phyloP scores from a whole-genome alignment of 2,113 vertebrate genomes.

The Channa argus region DNA sequence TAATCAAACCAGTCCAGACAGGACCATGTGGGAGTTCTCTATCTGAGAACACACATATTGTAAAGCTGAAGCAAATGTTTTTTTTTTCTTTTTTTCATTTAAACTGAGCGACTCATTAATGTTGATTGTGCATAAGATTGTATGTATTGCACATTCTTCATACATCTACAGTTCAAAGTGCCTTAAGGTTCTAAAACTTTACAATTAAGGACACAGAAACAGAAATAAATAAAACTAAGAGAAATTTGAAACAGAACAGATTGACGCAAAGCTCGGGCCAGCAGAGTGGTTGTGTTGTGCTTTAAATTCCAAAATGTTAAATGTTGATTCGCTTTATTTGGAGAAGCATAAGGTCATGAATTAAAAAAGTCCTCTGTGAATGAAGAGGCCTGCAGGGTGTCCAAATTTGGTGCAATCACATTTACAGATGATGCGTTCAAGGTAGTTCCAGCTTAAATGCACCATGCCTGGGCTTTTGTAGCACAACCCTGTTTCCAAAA shows the following conservation, averaged over 20 bases:
- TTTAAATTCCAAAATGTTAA: not conserved
- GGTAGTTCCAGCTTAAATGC: not conserved
- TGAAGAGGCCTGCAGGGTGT: not conserved
- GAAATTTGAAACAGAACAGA: not conserved
- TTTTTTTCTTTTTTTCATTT: not conserved
- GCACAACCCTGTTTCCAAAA: too few species aligned
- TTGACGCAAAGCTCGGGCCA: not conserved
- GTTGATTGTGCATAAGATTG: conserved; percentile 10
- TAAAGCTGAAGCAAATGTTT: too few species aligned
- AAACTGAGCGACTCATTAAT: not conserved
- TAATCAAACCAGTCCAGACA: conserved; percentile 29
- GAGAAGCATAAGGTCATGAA: not conserved
- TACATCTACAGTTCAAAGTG: not conserved
- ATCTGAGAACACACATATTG: not conserved
- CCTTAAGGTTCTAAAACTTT: not conserved
- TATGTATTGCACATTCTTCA: not conserved
- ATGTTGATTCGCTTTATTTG: not conserved
- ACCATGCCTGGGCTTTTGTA: not conserved
- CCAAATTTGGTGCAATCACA: not conserved
- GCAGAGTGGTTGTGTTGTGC: not conserved
- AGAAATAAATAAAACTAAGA: not conserved
- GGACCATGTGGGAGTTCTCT: conserved; percentile 1
- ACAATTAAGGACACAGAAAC: not conserved
- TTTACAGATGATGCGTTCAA: not conserved
- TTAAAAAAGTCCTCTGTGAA: too few species aligned